These are phyloP conservation scores for Teleopsis dalmanni DNA, from an alignment of 1,140 invertebrate species.

Conservation along the genomic window DNA sequence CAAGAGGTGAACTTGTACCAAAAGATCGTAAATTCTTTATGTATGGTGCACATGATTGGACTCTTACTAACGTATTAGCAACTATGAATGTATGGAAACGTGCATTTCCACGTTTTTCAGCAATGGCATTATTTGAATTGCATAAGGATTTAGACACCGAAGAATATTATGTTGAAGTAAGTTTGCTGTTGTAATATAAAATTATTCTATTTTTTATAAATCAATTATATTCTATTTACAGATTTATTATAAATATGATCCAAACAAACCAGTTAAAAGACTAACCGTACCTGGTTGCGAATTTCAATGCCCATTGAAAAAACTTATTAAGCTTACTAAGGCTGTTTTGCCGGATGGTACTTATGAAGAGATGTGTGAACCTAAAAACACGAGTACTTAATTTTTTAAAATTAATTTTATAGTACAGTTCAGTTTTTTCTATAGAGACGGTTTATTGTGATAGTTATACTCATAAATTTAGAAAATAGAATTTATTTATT, in stretches of 20 bases:
- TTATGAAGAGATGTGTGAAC: too few relatives aligned
- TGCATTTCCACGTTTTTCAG: conserved; percentile 60
- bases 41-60: conserved; percentile 69
- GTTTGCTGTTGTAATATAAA: conserved; percentile 2
- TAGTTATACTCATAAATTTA: too few relatives aligned
- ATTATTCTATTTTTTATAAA: not conserved
- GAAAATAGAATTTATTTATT: too few relatives aligned
- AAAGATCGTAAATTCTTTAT: conserved; percentile 54
- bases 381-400: too few relatives aligned
- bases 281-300: conserved; percentile 56
- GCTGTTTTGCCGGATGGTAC: conserved; percentile 53
- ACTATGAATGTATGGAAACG: conserved; percentile 63
- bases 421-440: too few relatives aligned
- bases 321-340: conserved; percentile 47
- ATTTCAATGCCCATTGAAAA: conserved; percentile 51
- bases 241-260: conserved; percentile 54
- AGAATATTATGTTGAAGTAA: conserved; percentile 51
- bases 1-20: conserved; percentile 45
- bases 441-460: too few relatives aligned
- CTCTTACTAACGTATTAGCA: conserved; percentile 59
- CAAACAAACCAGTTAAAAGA: conserved; percentile 45
- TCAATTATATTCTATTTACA: conserved; percentile 28
- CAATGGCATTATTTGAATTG: conserved; percentile 65
- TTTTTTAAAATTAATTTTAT: too few relatives aligned
- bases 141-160: conserved; percentile 48